These are phyloP conservation scores for Lasioglossum villosulum DNA, from an alignment of 2,888 invertebrate species.

Conservation along the genomic window DNA sequence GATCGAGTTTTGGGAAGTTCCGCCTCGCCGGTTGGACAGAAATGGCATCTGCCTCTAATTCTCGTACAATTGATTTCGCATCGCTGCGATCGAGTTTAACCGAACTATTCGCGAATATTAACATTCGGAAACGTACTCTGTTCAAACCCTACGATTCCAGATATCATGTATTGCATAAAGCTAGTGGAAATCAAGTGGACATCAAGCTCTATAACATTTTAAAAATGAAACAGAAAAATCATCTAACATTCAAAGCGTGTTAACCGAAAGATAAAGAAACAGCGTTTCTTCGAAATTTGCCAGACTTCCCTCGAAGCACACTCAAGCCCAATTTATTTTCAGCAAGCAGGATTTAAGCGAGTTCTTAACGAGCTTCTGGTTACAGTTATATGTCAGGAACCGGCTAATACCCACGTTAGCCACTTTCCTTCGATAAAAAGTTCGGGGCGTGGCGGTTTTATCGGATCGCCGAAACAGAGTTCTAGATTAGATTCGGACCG, in stretches of 20 bases:
- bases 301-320: conserved; percentile 29
- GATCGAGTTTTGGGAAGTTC: conserved; percentile 55
- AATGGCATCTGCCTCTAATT: conserved; percentile 39
- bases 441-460: conserved; percentile 54
- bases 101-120: not conserved
- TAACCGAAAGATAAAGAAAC: not conserved
- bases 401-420: conserved; percentile 65
- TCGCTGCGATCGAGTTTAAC: conserved; percentile 13
- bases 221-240: not conserved
- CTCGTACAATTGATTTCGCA: conserved; percentile 51
- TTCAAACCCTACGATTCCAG: not conserved
- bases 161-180: not conserved
- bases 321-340: conserved; percentile 51
- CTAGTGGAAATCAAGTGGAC: too few relatives aligned
- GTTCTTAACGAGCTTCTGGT: conserved; percentile 74
- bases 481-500: conserved; percentile 76
- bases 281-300: not conserved
- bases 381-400: conserved; percentile 63
- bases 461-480: conserved; percentile 78
- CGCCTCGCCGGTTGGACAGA: not conserved
- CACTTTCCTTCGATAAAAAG: conserved; percentile 52
- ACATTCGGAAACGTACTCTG: not conserved
- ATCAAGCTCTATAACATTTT: too few relatives aligned
- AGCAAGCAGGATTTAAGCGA: conserved; percentile 72
- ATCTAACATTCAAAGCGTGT: not conserved